Evolutionary conservation across 2,113 vertebrate genomes (phyloP).

Genomic region (Mixornis gularis): DNA sequence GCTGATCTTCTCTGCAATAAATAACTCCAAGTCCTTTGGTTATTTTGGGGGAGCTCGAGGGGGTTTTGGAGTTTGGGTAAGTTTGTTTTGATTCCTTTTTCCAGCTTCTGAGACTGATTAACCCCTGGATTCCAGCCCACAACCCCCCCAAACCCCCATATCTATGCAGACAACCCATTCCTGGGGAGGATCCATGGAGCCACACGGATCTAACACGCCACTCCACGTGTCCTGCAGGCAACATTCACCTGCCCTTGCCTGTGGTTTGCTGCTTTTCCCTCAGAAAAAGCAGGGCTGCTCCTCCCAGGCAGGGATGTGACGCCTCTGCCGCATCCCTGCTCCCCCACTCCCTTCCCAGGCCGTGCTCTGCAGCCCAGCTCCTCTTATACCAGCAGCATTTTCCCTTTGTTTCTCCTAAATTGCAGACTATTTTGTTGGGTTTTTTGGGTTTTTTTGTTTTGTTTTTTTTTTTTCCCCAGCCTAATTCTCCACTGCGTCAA

Average conservation of each 20-base stretch:
- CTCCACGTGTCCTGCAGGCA: not conserved
- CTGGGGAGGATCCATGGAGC: rapidly evolving
- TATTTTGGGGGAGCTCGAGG: not conserved
- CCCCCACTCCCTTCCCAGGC: not conserved
- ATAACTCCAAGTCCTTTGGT: not conserved
- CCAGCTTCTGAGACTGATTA: not conserved
- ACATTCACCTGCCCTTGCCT: rapidly evolving
- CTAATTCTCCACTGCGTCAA: not conserved
- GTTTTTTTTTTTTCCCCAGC: not conserved
- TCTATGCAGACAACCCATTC: rapidly evolving
- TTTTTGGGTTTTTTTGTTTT: no score
- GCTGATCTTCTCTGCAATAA: not conserved
- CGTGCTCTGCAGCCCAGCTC: not conserved
- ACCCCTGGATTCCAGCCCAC: not conserved
- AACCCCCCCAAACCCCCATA: rapidly evolving
- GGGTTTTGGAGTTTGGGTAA: not conserved
- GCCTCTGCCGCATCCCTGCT: rapidly evolving
- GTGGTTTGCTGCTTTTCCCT: not conserved
- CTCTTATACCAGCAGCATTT: slow-evolving; percentile 23
- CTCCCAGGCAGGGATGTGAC: not conserved
- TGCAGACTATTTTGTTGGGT: not conserved
- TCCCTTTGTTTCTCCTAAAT: slow-evolving; percentile 34
- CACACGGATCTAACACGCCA: rapidly evolving
- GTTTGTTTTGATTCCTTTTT: not conserved
- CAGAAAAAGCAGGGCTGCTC: rapidly evolving